A percentile compares a stretch with the other conserved stretches of the same genome.
Conservation (phyloP, 2,113 vertebrate genomes). For the Nothobranchius furzeri region DNA sequence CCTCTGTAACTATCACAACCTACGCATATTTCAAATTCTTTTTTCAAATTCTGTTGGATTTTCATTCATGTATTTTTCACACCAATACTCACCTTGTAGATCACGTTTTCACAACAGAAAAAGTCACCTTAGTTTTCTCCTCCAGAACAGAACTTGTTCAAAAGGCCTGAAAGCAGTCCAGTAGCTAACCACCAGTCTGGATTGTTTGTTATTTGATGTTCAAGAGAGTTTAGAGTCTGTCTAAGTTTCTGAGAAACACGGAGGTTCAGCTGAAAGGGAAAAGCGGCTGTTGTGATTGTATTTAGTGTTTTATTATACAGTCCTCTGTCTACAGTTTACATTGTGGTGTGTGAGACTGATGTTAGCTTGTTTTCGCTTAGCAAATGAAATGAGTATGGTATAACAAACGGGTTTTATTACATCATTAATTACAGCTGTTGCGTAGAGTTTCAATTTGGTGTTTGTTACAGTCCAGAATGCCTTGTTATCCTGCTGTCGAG, state of each 20-base stretch:
- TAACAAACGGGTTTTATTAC: too few species aligned
- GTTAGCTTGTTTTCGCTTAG: slow-evolving; percentile 23
- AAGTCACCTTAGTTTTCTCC: background rate
- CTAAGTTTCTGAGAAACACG: slow-evolving; percentile 6
- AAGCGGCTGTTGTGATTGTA: background rate
- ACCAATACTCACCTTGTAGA: background rate
- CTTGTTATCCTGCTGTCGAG: background rate
- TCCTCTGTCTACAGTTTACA: slow-evolving; percentile 6
- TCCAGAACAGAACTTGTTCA: too few species aligned
- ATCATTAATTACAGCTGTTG: too few species aligned
- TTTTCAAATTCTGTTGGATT: too few species aligned
- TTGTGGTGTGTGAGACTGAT: background rate
- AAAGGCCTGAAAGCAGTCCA: background rate
- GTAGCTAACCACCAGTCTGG: background rate
- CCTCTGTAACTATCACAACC: background rate
- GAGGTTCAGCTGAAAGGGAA: slow-evolving; percentile 2
- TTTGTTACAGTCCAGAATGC: too few species aligned
- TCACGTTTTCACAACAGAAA: background rate
- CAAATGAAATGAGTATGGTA: slow-evolving; percentile 20
- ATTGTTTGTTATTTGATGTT: slow-evolving; percentile 25
- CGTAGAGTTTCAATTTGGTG: too few species aligned
- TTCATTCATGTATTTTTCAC: background rate
- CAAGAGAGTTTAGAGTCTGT: background rate
- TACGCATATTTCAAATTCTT: too few species aligned
- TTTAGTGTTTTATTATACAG: slow-evolving; percentile 27